phyloP scores from a whole-genome alignment of 53 echinoderm and acorn worm genomes.

The Apostichopus leukothele region DNA sequence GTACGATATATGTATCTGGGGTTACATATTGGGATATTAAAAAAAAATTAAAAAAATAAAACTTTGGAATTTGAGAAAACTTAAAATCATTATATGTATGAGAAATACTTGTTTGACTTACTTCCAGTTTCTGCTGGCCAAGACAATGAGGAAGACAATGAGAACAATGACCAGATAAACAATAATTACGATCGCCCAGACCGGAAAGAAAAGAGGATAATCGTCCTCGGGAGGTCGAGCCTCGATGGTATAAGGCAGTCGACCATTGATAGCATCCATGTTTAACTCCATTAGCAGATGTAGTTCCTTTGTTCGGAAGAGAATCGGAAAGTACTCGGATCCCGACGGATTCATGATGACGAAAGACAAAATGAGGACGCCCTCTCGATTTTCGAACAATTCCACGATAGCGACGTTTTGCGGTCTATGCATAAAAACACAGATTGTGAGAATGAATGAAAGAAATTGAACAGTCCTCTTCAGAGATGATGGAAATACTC shows the following conservation, averaged over 20 bases:
- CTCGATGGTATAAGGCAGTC: slow-evolving; percentile 49
- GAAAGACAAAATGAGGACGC: slow-evolving; percentile 58
- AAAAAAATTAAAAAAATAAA: no score
- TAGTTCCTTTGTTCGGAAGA: slow-evolving; percentile 78
- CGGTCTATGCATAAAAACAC: slow-evolving; percentile 35
- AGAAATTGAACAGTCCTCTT: no score
- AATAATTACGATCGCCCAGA: slow-evolving; percentile 81
- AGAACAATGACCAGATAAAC: slow-evolving; percentile 65
- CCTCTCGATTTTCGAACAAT: slow-evolving; percentile 32
- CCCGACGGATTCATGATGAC: slow-evolving; percentile 80
- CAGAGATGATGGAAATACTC: no score
- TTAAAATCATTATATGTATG: no score
- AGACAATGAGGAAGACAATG: slow-evolving; percentile 58
- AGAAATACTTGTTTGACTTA: slow-evolving; percentile 12
- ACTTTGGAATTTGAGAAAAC: no score
- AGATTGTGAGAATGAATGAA: no score
- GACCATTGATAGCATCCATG: slow-evolving; percentile 42
- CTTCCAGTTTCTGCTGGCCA: slow-evolving; percentile 64
- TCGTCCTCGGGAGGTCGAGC: slow-evolving; percentile 41
- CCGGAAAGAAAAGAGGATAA: slow-evolving; percentile 63
- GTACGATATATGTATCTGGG: no score
- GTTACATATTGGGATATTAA: no score
- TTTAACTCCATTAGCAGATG: slow-evolving; percentile 77
- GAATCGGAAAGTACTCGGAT: slow-evolving; percentile 63
- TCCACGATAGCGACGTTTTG: slow-evolving; percentile 64